Conservation (phyloP, 2,113 vertebrate species). For the Corapipo altera region DNA sequence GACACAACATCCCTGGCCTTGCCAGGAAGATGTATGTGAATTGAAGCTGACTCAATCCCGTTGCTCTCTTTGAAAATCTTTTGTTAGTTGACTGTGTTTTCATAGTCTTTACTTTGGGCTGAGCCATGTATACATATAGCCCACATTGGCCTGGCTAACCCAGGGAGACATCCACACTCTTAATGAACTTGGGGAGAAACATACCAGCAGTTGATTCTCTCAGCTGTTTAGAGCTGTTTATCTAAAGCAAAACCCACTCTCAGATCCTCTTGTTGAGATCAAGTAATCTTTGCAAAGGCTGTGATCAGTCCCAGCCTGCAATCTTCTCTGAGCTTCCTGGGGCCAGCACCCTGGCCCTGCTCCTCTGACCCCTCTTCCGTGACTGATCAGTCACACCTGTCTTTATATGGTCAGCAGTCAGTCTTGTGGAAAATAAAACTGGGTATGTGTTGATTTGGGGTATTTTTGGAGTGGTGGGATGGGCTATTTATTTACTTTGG, state of each 20-base stretch:
- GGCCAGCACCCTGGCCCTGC: fast-evolving
- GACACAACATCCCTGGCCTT: neutral
- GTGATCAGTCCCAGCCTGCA: neutral
- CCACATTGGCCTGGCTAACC: neutral
- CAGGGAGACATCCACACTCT: neutral
- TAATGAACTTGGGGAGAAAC: neutral
- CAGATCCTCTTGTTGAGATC: neutral
- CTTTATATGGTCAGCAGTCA: neutral
- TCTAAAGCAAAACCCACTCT: neutral
- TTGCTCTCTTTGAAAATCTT: neutral
- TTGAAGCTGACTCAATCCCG: neutral
- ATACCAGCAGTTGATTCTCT: neutral
- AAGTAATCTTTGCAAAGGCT: neutral
- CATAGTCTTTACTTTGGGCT: neutral
- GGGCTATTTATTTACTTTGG: neutral
- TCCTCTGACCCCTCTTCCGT: neutral
- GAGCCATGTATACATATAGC: neutral
- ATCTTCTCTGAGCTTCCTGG: neutral
- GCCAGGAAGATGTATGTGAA: fast-evolving
- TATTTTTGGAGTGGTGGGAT: neutral
- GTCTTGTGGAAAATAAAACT: neutral
- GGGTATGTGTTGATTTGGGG: neutral
- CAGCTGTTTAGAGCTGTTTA: neutral
- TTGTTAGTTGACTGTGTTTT: neutral
- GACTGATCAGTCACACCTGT: neutral